Conservation (phyloP, 2,888 invertebrate genomes). For the Idaea biselata region DNA sequence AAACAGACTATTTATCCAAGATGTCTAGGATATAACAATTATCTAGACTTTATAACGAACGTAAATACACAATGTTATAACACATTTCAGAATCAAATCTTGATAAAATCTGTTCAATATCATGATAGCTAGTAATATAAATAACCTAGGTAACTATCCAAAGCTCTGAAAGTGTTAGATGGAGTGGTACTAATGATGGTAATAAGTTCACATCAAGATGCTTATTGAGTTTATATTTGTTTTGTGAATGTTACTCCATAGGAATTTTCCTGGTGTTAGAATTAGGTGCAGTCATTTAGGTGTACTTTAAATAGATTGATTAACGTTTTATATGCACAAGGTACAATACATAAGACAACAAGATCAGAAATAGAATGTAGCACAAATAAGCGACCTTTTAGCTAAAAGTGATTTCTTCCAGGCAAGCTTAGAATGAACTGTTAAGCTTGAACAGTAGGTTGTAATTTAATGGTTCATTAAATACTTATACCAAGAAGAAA, state of each 20-base stretch:
- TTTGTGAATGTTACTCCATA: background rate
- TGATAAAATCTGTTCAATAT: slow-evolving; percentile 20
- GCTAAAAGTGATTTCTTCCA: too few species aligned
- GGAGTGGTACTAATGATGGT: background rate
- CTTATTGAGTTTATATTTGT: background rate
- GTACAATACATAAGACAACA: too few species aligned
- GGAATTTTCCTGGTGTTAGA: too few species aligned
- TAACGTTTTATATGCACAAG: too few species aligned
- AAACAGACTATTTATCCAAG: background rate
- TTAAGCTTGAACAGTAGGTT: too few species aligned
- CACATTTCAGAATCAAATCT: slow-evolving; percentile 15
- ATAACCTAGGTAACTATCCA: slow-evolving; percentile 8
- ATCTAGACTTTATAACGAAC: background rate
- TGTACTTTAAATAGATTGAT: too few species aligned
- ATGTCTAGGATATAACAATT: background rate
- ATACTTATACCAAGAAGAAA: too few species aligned
- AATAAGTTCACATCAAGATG: background rate
- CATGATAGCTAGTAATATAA: slow-evolving; percentile 3
- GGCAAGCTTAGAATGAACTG: too few species aligned
- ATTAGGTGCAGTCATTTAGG: too few species aligned
- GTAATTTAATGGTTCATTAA: too few species aligned
- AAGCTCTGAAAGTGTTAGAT: background rate
- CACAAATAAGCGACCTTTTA: too few species aligned
- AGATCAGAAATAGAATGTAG: too few species aligned
- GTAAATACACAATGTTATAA: slow-evolving; percentile 16